A percentile compares a stretch with the other conserved stretches of the same genome.
phyloP scores from a whole-genome alignment of 1,140 invertebrate species.

The Lithobius niger region DNA sequence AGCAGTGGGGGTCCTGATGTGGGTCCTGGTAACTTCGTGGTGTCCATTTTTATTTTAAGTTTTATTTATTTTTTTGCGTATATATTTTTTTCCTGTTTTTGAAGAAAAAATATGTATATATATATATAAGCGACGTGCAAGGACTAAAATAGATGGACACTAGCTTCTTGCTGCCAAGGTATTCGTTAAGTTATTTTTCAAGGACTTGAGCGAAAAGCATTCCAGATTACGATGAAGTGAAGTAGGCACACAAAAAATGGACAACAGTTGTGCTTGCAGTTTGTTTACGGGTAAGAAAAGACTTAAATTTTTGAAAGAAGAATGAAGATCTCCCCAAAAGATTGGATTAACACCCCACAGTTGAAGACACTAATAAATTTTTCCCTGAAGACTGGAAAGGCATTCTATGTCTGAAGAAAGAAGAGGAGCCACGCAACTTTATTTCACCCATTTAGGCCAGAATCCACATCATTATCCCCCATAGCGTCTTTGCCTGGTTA shows the following conservation, averaged over 20 bases:
- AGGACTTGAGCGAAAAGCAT: not conserved
- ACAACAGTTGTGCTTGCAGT: too few relatives aligned
- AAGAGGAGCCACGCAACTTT: not conserved
- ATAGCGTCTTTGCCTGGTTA: too few relatives aligned
- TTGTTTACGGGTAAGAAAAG: not conserved
- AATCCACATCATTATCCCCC: conserved; percentile 1
- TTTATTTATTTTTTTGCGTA: not conserved
- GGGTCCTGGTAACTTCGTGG: not conserved
- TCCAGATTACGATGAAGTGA: too few relatives aligned
- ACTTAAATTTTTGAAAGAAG: not conserved
- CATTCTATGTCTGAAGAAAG: not conserved
- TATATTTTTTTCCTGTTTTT: too few relatives aligned
- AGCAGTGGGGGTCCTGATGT: not conserved
- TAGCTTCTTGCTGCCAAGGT: not conserved
- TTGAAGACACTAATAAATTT: not conserved
- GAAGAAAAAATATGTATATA: not conserved
- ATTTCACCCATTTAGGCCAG: not conserved
- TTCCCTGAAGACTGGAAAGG: not conserved
- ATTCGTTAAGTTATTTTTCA: not conserved
- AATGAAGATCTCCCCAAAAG: not conserved
- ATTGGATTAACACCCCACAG: not conserved
- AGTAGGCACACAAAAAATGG: too few relatives aligned
- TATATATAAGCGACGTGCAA: not conserved
- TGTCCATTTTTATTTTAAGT: not conserved
- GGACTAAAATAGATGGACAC: not conserved